These are phyloP conservation scores for Karalla daura DNA, from an alignment of 2,797 vertebrate genomes.

Conservation along the genomic window DNA sequence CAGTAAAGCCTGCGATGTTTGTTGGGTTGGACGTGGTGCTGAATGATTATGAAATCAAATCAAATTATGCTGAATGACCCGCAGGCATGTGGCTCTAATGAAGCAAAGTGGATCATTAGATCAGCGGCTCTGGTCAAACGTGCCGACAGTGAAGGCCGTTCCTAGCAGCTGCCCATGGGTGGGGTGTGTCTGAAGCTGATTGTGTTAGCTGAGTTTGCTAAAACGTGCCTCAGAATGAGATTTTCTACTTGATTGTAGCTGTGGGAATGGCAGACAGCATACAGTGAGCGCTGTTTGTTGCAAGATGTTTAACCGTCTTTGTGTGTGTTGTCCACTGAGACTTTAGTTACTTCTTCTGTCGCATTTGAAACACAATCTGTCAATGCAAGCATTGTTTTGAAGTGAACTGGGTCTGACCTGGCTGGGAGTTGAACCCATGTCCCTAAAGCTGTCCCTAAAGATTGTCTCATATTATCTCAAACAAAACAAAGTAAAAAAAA, in stretches of 20 bases:
- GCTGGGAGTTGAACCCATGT: no score
- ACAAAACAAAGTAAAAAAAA: no score
- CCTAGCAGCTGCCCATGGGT: neutral
- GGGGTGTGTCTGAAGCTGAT: neutral
- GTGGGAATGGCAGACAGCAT: neutral
- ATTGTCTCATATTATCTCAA: no score
- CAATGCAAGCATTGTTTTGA: neutral
- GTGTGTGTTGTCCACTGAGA: neutral
- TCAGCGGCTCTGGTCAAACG: conserved; percentile 38
- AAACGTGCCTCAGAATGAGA: neutral
- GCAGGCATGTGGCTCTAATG: conserved; percentile 56
- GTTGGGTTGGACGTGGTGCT: conserved; percentile 4
- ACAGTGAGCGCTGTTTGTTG: no score
- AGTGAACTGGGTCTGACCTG: neutral
- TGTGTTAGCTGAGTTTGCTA: neutral
- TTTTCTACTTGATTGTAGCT: neutral
- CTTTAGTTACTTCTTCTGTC: neutral
- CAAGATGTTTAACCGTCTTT: no score
- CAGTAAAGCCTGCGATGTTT: neutral
- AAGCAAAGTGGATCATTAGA: conserved; percentile 37
- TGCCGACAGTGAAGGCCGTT: conserved; percentile 23
- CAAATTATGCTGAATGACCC: conserved; percentile 54
- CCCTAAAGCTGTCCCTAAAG: no score
- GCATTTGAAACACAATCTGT: neutral
- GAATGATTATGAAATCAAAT: conserved; percentile 49